Evolutionary conservation across 2,888 invertebrate species (phyloP).

Genomic region (Calameuta idolon): DNA sequence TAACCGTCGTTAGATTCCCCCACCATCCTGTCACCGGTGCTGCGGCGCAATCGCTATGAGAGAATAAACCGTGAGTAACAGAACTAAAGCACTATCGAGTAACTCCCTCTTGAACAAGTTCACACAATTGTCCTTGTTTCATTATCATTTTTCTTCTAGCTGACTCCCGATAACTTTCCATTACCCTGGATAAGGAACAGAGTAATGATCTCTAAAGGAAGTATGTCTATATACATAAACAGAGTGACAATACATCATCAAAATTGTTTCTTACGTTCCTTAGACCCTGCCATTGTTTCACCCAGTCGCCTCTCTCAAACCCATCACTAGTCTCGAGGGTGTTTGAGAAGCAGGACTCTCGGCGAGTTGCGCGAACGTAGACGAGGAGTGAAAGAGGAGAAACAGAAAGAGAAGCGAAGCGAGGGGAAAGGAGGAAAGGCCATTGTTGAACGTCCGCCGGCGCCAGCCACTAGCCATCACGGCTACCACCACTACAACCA

Average conservation of each 20-base stretch:
- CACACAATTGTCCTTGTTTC: neutral
- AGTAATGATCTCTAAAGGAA: neutral
- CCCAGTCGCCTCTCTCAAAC: slow-evolving; percentile 26
- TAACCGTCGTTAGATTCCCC: slow-evolving; percentile 40
- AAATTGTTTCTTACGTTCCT: neutral
- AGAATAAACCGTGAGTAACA: slow-evolving; percentile 24
- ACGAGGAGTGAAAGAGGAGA: slow-evolving; percentile 24
- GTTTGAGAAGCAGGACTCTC: slow-evolving; percentile 54
- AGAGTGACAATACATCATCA: neutral
- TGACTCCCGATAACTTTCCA: neutral
- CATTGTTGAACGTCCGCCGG: slow-evolving; percentile 63
- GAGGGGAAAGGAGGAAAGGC: slow-evolving; percentile 38
- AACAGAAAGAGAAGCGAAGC: slow-evolving; percentile 26
- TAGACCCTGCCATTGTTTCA: neutral
- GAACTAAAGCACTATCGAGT: neutral
- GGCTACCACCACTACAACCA: slow-evolving; percentile 34
- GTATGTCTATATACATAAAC: neutral
- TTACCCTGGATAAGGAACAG: neutral
- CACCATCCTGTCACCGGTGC: slow-evolving; percentile 39
- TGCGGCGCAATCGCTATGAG: slow-evolving; percentile 56
- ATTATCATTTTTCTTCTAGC: neutral
- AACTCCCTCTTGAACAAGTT: neutral
- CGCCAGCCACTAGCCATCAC: slow-evolving; percentile 60
- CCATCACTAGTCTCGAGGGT: slow-evolving; percentile 52
- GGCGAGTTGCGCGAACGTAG: slow-evolving; percentile 46